Conservation (phyloP, 1,140 invertebrate genomes). For the Halesus radiatus region DNA sequence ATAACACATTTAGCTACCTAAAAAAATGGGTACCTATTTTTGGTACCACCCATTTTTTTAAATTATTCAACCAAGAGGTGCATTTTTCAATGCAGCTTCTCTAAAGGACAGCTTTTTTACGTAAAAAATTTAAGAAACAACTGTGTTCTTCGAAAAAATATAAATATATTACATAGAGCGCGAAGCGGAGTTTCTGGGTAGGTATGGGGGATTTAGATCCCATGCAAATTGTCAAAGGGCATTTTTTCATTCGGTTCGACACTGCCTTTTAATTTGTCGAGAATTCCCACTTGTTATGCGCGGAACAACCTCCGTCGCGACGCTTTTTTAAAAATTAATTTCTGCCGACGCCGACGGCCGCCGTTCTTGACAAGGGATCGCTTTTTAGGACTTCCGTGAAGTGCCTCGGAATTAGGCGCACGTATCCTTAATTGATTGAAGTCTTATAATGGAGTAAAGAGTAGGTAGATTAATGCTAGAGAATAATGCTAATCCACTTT, state of each 20-base stretch:
- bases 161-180: too few species aligned
- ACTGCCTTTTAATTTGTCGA: constrained; percentile 55
- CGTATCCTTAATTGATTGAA: constrained; percentile 24
- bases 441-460: background rate
- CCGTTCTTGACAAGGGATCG: constrained; percentile 2
- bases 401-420: constrained; percentile 19
- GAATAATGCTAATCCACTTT: background rate
- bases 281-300: constrained; percentile 51
- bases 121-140: too few species aligned
- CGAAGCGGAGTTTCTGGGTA: too few species aligned
- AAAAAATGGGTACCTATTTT: too few species aligned
- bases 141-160: too few species aligned
- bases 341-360: constrained; percentile 44
- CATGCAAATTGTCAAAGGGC: constrained; percentile 26
- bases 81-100: too few species aligned
- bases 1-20: too few species aligned
- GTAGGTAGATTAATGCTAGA: too few species aligned
- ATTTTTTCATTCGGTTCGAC: constrained; percentile 55
- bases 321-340: constrained; percentile 56
- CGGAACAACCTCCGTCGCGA: constrained; percentile 42
- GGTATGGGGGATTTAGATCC: background rate
- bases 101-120: too few species aligned
- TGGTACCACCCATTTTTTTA: too few species aligned
- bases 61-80: too few species aligned
- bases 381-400: constrained; percentile 21